Evolutionary conservation across 2,888 invertebrate species (phyloP), one percentile per base, ranked within the genome.

Genomic region (Melanchra persicariae): DNA sequence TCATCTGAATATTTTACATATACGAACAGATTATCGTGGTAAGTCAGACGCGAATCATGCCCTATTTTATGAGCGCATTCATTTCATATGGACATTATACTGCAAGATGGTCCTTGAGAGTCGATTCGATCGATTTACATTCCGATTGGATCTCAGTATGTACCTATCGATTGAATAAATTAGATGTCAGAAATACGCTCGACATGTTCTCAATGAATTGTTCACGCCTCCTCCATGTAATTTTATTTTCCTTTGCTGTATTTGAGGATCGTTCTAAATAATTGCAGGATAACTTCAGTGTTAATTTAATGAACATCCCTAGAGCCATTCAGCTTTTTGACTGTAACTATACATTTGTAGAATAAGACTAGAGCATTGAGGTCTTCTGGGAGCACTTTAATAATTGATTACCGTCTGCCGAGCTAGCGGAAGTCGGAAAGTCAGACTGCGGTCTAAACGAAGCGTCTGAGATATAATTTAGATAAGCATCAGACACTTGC

Each of bases 71-170:
- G 73, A 79, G 54, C 55, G 40, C 64, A 68, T 64, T 64, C 66
- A 70, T 65, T 64, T 68, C 66, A 70, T 65, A 75, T 66, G 60
- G 63, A 68, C 54, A 70, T 80, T 73, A 83, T 76, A 79, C 83
- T 83, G 72, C 78, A 77, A 74, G 51, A 75, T 59, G 74, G 79
- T 84, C 84, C 86, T 87, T 87, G 83, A 83, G 79, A 77, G 74
- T 74, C 82, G 78, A 86, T 85, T 84, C 78, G 71, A 82, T 79
- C 74, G 74, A 74, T 80, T 84, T 78, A 83, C 81, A 84, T 75
- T 86, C 81, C 67, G 74, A 85, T 84, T 78, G 76, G 71, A 75
- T 75, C 70, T 63, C 69, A 72, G 62, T 49, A 67, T 69, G 58
- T 68, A n/a, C n/a, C n/a, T n/a, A 79, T 75, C 60, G 70, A 77